Evolutionary conservation across 2,113 vertebrate genomes (phyloP).

Genomic region (Columbina picui): DNA sequence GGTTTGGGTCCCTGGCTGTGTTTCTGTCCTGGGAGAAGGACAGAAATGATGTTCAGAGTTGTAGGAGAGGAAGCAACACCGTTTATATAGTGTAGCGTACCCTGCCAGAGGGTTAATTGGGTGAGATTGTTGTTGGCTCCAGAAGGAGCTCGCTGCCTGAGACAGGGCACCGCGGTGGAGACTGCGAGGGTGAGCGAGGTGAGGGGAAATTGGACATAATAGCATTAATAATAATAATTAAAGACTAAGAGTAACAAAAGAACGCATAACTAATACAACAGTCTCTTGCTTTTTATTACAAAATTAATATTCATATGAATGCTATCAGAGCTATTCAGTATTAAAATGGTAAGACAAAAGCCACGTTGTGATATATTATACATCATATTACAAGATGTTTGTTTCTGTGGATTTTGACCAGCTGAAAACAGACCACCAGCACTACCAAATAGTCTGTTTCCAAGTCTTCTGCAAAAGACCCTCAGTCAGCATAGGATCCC

Average conservation of each 20-base stretch:
- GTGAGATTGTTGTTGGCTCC: constrained; percentile 68
- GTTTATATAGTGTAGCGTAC: not conserved
- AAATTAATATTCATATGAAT: constrained; percentile 49
- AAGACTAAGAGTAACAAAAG: constrained; percentile 64
- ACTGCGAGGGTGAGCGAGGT: constrained; percentile 60
- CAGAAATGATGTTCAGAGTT: not conserved
- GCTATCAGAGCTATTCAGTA: constrained; percentile 48
- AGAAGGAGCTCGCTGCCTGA: constrained; percentile 53
- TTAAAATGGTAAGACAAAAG: constrained; percentile 73
- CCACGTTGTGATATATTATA: constrained; percentile 25
- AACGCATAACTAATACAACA: constrained; percentile 47
- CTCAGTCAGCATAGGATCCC: constrained; percentile 17
- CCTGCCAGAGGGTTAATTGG: constrained; percentile 75
- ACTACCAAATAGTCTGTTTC: not conserved
- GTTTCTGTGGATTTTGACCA: constrained; percentile 33
- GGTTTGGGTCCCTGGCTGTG: not conserved
- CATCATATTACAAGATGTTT: constrained; percentile 5
- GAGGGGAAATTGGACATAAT: constrained; percentile 60
- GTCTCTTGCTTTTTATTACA: constrained; percentile 54
- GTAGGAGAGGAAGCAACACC: constrained; percentile 36
- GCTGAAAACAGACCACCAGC: constrained; percentile 10
- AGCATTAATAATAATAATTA: constrained; percentile 61
- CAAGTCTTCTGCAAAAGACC: not conserved
- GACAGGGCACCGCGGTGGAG: constrained; percentile 38
- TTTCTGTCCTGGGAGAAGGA: not conserved